Evolutionary conservation across 2,888 invertebrate genomes (phyloP).

Genomic region (Eristalinus sepulchralis): DNA sequence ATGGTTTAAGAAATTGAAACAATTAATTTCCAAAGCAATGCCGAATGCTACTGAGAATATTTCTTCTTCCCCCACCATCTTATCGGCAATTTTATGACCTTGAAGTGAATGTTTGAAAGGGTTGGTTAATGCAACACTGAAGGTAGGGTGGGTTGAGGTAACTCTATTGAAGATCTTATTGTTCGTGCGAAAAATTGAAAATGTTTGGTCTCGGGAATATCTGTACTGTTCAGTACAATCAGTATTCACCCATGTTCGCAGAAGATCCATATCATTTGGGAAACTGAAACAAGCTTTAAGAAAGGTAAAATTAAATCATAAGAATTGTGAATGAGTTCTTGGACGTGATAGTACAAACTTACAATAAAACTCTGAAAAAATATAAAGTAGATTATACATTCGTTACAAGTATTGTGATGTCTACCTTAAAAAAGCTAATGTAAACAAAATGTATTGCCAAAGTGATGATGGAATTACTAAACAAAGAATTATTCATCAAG

Average conservation of each 20-base stretch:
- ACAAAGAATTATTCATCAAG: background rate
- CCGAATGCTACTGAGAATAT: no score
- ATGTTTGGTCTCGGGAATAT: no score
- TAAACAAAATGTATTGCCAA: conserved; percentile 36
- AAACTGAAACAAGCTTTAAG: conserved; percentile 11
- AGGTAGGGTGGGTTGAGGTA: no score
- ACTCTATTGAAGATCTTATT: no score
- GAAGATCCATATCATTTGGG: conserved; percentile 5
- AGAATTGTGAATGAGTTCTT: background rate
- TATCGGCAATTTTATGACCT: background rate
- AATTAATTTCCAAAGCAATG: conserved; percentile 34
- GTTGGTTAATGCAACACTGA: no score
- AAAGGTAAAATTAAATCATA: background rate
- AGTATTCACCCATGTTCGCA: no score
- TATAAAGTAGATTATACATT: conserved; percentile 1
- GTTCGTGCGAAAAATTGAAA: no score
- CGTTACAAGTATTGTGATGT: conserved; percentile 1
- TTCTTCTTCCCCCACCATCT: background rate
- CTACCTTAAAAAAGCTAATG: conserved; percentile 23
- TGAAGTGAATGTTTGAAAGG: background rate
- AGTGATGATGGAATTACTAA: conserved; percentile 30
- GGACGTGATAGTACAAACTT: background rate
- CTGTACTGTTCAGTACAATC: no score
- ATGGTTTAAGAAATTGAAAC: conserved; percentile 32
- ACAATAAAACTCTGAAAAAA: background rate